A percentile compares a stretch with the other conserved stretches of the same genome.
These are phyloP conservation scores for Varecia variegata DNA, from an alignment of 2,797 vertebrate species.

Conservation along the genomic window DNA sequence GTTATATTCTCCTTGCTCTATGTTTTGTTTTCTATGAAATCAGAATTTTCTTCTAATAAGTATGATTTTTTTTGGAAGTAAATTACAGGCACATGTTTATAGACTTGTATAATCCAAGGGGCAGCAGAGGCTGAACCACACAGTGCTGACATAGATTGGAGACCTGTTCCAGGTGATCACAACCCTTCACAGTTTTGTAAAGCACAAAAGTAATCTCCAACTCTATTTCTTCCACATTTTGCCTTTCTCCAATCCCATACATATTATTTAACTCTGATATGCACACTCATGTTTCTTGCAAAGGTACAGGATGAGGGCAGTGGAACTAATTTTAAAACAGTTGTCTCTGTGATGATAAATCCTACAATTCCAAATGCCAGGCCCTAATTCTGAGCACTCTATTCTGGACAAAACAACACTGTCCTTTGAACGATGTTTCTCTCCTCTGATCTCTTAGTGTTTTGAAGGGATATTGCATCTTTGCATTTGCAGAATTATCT, in stretches of 20 bases:
- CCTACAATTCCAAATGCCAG: slow-evolving; percentile 65
- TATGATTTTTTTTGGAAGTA: slow-evolving; percentile 82
- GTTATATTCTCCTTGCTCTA: slow-evolving; percentile 73
- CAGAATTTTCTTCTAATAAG: slow-evolving; percentile 80
- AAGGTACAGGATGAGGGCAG: neutral
- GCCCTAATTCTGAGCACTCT: slow-evolving; percentile 48
- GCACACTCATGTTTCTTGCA: slow-evolving; percentile 56
- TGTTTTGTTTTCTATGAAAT: slow-evolving; percentile 82
- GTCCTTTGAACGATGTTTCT: slow-evolving; percentile 72
- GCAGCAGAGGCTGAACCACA: slow-evolving; percentile 80
- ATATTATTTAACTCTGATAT: slow-evolving; percentile 47
- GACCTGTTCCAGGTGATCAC: slow-evolving; percentile 64
- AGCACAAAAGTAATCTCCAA: slow-evolving; percentile 67
- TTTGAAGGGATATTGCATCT: slow-evolving; percentile 80
- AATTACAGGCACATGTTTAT: slow-evolving; percentile 85
- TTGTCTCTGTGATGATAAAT: slow-evolving; percentile 60
- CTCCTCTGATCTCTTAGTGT: slow-evolving; percentile 56
- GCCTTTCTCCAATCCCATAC: slow-evolving; percentile 46
- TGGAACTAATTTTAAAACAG: slow-evolving; percentile 52
- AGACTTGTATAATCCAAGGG: slow-evolving; percentile 83
- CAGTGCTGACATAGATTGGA: slow-evolving; percentile 76
- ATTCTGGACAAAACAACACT: slow-evolving; percentile 59
- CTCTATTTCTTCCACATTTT: slow-evolving; percentile 70
- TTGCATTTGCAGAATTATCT: slow-evolving; percentile 81
- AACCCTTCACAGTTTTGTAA: slow-evolving; percentile 62